These are phyloP conservation scores for Antechinus stuartii DNA, from an alignment of 2,113 vertebrate species.

Conservation along the genomic window DNA sequence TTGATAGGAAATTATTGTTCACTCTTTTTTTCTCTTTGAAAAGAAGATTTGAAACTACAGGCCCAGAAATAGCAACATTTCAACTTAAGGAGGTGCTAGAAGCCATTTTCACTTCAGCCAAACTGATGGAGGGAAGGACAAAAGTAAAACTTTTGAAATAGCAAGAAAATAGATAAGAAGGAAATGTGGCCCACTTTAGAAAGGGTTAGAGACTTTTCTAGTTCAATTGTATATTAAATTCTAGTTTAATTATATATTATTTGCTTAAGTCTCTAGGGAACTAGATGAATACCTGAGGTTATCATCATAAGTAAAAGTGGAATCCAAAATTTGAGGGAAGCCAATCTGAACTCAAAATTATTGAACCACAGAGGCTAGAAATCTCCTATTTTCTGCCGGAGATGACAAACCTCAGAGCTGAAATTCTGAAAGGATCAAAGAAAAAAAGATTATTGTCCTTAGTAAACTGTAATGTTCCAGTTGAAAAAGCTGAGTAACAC, in stretches of 20 bases:
- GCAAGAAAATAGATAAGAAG: background rate
- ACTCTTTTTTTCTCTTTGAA: slow-evolving; percentile 11
- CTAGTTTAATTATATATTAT: background rate
- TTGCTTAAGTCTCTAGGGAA: background rate
- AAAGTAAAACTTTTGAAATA: background rate
- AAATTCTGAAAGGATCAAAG: background rate
- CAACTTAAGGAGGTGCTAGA: background rate
- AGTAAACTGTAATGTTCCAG: background rate
- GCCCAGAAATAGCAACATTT: background rate
- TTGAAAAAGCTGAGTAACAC: background rate
- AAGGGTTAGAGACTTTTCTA: background rate
- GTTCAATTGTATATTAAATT: background rate
- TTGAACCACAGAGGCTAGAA: background rate
- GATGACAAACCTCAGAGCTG: background rate
- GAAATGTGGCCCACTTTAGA: background rate
- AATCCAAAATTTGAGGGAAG: background rate
- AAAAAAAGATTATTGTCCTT: background rate
- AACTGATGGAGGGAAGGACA: background rate
- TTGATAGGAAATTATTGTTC: slow-evolving; percentile 11
- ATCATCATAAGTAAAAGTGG: background rate
- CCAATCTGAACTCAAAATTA: background rate
- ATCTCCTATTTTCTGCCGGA: background rate
- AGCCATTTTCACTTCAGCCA: background rate
- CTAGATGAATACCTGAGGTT: background rate
- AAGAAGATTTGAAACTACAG: slow-evolving; percentile 9